Evolutionary conservation across 1,140 invertebrate species (phyloP).

Genomic region (Harpegnathos saltator): DNA sequence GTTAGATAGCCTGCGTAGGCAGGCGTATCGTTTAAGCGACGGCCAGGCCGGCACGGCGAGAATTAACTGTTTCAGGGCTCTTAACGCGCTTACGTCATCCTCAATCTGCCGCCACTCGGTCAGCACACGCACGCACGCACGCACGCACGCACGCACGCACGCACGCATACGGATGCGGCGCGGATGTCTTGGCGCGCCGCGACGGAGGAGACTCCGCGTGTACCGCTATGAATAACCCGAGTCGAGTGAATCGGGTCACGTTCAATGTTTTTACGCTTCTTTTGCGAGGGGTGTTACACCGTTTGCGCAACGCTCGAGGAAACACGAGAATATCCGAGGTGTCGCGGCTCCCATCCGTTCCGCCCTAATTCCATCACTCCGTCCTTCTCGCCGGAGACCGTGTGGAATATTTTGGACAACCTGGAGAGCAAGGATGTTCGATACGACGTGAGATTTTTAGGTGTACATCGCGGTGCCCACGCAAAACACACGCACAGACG

Average conservation of each 20-base stretch:
- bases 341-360: background rate
- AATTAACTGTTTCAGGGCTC: conserved; percentile 28
- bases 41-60: background rate
- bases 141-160: background rate
- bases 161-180: background rate
- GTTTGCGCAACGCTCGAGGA: conserved; percentile 39
- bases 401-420: background rate
- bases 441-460: too few relatives aligned
- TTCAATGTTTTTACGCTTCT: conserved; percentile 70
- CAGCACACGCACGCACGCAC: background rate
- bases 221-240: conserved; percentile 67
- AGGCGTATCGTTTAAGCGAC: conserved; percentile 35
- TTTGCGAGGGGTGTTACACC: conserved; percentile 15
- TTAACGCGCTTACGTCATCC: conserved; percentile 41
- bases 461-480: too few relatives aligned
- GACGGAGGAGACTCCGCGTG: conserved; percentile 10
- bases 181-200: background rate
- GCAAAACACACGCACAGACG: background rate
- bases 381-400: background rate
- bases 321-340: conserved; percentile 19
- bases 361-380: background rate
- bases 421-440: background rate
- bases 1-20: background rate
- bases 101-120: conserved; percentile 9
- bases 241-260: conserved; percentile 68